Evolutionary conservation across 2,888 invertebrate species (phyloP).

Genomic region (Hemicrepidius hirtus): DNA sequence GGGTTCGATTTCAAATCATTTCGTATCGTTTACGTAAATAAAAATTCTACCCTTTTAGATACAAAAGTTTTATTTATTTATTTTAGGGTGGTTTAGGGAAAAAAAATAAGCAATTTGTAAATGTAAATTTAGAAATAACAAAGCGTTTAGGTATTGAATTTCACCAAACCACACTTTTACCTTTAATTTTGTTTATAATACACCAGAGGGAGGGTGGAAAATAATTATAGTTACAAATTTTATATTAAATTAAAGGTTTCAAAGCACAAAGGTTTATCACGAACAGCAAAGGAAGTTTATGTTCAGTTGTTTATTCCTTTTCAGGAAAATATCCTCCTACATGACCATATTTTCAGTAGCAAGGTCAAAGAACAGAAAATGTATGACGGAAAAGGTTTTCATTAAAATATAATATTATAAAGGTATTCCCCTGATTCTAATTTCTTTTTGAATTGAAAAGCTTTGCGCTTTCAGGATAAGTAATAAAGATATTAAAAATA

Average conservation of each 20-base stretch:
- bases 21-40: constrained; percentile 6
- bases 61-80: neutral
- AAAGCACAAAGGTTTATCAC: neutral
- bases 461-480: neutral
- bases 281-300: neutral
- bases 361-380: neutral
- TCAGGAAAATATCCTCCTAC: neutral
- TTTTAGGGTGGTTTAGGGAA: neutral
- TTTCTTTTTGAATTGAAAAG: neutral
- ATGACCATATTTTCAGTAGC: neutral
- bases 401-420: constrained; percentile 4
- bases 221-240: no score
- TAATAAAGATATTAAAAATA: neutral
- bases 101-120: no score
- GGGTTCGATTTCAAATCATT: constrained; percentile 45
- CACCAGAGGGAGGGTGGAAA: no score
- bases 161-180: no score
- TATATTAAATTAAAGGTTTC: no score
- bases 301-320: constrained; percentile 11
- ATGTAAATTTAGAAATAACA: no score
- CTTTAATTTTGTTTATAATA: no score
- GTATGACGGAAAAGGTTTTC: neutral
- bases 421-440: neutral
- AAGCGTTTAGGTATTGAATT: no score
- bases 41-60: neutral